Evolutionary conservation across 2,888 invertebrate species (phyloP), one percentile per base, ranked within the genome.

Genomic region (Caradrina kadenii): DNA sequence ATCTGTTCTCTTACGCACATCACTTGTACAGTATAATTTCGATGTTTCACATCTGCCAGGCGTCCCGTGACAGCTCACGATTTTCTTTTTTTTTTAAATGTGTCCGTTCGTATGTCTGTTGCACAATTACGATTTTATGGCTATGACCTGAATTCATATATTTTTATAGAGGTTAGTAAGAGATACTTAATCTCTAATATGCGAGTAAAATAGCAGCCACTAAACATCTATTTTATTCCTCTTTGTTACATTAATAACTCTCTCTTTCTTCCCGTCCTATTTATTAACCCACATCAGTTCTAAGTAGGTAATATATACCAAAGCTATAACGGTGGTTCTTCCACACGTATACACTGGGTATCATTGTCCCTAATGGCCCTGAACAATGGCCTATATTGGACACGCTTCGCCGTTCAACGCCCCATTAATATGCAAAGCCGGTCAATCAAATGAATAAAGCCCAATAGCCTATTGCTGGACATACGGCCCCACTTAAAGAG

Each of bases 381-480:
- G 76, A 52, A 80, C 81, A 80, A 76, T 76, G 31, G 69, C 48
- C 50, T 21, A 42, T 68, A 76, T 76, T 80, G 76, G 59, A 49
- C 81, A 68, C 62, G 80, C 21, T 58, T 62, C 45, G 61, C 6
- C 53, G 50, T 75, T 58, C 74, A 45, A 26, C 50, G 58, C 21
- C 39, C 58, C 80, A 76, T 76, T 80, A 76, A 59, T 69, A 76
- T 76, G 80, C 69, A 80, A 80, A 76, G 52, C 48, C 31, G 69
- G 80, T 76, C 76, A 80, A 76, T 76, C 76, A 76, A 55, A 80
- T 50, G 67, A 76, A 76, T 52, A 21, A 35, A 55, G 59, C 62
- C 59, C 52, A 52, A 49, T 63, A 42, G 26, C n/a, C 52, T 35
- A 58, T 17, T 56, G 15, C 22, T 64, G 35, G 26, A 31, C 52